phyloP scores from a whole-genome alignment of 2,888 invertebrate genomes.

The Eilema depressum region DNA sequence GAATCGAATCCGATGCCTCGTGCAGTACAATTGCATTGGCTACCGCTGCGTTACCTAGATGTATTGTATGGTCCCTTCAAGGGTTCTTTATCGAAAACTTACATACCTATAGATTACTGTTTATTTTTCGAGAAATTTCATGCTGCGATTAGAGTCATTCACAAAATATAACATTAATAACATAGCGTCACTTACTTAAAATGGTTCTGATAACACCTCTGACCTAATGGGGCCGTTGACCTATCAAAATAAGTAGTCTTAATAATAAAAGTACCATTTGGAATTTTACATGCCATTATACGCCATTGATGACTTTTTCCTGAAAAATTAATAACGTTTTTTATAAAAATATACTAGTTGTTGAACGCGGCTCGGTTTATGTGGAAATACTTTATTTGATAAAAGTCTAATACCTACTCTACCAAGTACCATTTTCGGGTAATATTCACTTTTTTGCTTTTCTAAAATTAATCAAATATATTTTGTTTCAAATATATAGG shows the following conservation, averaged over 20 bases:
- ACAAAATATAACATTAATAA: background rate
- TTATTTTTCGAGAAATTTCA: conserved; percentile 1
- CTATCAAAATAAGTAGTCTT: conserved; percentile 3
- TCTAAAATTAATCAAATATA: too few relatives aligned
- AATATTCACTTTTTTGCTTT: too few relatives aligned
- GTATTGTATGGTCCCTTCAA: background rate
- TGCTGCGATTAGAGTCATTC: conserved; percentile 6
- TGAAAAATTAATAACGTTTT: background rate
- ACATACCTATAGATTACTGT: background rate
- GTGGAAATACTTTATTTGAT: too few relatives aligned
- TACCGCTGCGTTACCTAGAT: too few relatives aligned
- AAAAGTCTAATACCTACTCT: too few relatives aligned
- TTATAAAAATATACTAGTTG: background rate
- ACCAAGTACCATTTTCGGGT: too few relatives aligned
- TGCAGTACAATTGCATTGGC: too few relatives aligned
- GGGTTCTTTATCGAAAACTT: background rate
- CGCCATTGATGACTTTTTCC: background rate
- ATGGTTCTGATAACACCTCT: conserved; percentile 11
- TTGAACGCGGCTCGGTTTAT: background rate
- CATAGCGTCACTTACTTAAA: background rate
- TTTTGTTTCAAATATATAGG: too few relatives aligned
- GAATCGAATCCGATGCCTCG: too few relatives aligned
- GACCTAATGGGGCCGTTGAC: conserved; percentile 9
- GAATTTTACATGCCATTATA: background rate
- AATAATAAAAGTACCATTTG: background rate